Base-by-base conservation (phyloP, 2,113 vertebrate genomes). In the Xyrauchen texanus region DNA sequence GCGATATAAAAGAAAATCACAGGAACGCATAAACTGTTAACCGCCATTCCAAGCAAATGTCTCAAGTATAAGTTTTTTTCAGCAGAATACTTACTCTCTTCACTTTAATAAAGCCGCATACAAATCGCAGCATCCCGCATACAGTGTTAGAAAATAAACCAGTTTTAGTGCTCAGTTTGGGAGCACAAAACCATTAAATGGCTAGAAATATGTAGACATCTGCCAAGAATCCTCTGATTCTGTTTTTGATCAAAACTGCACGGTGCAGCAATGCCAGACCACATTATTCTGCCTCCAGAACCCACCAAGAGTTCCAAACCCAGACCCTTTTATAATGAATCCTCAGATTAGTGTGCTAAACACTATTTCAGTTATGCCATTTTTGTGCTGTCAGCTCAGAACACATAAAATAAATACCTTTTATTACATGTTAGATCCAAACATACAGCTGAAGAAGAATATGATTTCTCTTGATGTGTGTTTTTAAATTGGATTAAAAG, bases 221-320 rank as follows among this genome's bases (percentile, higher is more conserved):
- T 81, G 79, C 82, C 82, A 84, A 77, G 65, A 84, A 44, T 71
- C 57, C 64, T 78, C 51, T 44, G 11, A 53, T 81, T 81, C 82
- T 84, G 82, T 81, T 84, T 81, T 84, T 78, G 75, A 84, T 83
- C 82, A 80, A 67, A 79, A 77, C 82, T 68, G 78, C 79, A 73
- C 16, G n/a, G 34, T 61, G 51, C 73, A 77, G 78, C 65, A 62
- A 63, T 68, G 73, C 82, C 82, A 83, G 74, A 79, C 78, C 53
- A 13, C 60, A 78, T 84, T 78, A 84, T 78, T 80, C 62, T 69
- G 21, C 61, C 67, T 83, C 68, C 67, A 60, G 64, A 74, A 81
- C 67, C 49, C 46, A 78, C 70, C 69, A 58, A 58, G 47, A 63
- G 34, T 49, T 62, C 12, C 71, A 75, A 55, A 64, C 73, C 64